Conservation (phyloP, 2,113 vertebrate genomes). For the Uropsilus gracilis region DNA sequence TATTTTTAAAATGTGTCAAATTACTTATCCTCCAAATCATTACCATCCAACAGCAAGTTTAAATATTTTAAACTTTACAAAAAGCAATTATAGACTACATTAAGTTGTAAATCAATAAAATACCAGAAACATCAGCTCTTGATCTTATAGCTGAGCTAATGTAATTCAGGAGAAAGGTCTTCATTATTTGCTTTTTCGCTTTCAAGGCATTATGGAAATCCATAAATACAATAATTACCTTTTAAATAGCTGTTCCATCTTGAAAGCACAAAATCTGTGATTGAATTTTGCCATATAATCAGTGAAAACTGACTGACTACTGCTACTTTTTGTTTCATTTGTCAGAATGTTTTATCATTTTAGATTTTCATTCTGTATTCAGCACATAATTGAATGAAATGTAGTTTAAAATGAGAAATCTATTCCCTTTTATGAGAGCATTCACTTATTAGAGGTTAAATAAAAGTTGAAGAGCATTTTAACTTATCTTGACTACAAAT, state of each 20-base stretch:
- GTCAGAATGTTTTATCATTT: slow-evolving; percentile 55
- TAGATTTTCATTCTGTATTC: slow-evolving; percentile 61
- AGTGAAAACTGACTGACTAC: slow-evolving; percentile 46
- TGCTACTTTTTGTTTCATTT: slow-evolving; percentile 64
- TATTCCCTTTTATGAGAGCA: slow-evolving; percentile 63
- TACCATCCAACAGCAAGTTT: slow-evolving; percentile 20
- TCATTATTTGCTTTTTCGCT: slow-evolving; percentile 71
- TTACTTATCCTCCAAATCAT: slow-evolving; percentile 42
- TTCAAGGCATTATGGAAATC: slow-evolving; percentile 70
- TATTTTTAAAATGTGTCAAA: slow-evolving; percentile 47
- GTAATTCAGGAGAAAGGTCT: slow-evolving; percentile 55
- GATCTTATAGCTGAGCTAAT: slow-evolving; percentile 40
- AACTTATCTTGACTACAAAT: slow-evolving; percentile 63
- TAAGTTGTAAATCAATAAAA: slow-evolving; percentile 64
- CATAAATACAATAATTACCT: slow-evolving; percentile 68
- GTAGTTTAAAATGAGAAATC: slow-evolving; percentile 68
- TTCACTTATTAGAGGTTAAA: slow-evolving; percentile 70
- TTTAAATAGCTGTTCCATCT: slow-evolving; percentile 66
- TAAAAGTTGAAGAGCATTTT: slow-evolving; percentile 62
- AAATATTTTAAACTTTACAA: slow-evolving; percentile 57
- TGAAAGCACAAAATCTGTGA: slow-evolving; percentile 51
- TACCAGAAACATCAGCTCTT: slow-evolving; percentile 43
- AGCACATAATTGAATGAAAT: slow-evolving; percentile 63
- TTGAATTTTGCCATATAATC: slow-evolving; percentile 62
- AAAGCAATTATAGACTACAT: slow-evolving; percentile 66